These are phyloP conservation scores for Zenarchopterus dispar DNA, from an alignment of 2,797 vertebrate genomes.

Conservation along the genomic window DNA sequence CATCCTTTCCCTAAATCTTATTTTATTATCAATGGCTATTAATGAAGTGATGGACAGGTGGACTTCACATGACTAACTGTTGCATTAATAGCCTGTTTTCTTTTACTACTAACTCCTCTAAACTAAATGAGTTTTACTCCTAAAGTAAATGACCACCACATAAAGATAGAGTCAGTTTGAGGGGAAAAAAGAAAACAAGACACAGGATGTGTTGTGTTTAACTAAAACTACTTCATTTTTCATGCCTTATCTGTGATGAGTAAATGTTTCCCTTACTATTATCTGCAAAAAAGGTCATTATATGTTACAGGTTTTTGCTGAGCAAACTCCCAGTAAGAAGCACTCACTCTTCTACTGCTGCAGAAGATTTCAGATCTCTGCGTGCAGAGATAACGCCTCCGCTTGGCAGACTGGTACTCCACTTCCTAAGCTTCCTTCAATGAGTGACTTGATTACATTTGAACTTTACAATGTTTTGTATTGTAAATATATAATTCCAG, in stretches of 20 bases:
- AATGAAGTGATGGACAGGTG: conserved; percentile 5
- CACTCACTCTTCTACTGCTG: too few species aligned
- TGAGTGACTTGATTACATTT: background rate
- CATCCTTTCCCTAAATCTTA: conserved; percentile 12
- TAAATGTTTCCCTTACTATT: background rate
- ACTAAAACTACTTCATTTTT: conserved; percentile 2
- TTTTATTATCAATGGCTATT: conserved; percentile 3
- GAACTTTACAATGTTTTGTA: background rate
- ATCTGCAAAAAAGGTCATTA: background rate
- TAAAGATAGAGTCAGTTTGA: background rate
- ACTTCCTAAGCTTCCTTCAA: too few species aligned
- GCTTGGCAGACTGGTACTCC: too few species aligned
- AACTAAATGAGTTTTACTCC: conserved; percentile 9
- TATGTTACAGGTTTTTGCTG: too few species aligned
- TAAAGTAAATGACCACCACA: background rate
- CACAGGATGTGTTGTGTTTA: background rate
- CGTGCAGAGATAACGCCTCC: too few species aligned
- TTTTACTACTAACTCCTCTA: too few species aligned
- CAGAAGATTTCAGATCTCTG: too few species aligned
- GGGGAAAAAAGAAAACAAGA: conserved; percentile 9
- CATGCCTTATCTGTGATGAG: background rate
- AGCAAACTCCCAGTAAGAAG: too few species aligned
- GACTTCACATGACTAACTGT: too few species aligned
- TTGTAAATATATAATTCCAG: background rate
- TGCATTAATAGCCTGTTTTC: too few species aligned